Base-by-base conservation (phyloP, 2,797 vertebrate genomes). In the Danionella dracula region DNA sequence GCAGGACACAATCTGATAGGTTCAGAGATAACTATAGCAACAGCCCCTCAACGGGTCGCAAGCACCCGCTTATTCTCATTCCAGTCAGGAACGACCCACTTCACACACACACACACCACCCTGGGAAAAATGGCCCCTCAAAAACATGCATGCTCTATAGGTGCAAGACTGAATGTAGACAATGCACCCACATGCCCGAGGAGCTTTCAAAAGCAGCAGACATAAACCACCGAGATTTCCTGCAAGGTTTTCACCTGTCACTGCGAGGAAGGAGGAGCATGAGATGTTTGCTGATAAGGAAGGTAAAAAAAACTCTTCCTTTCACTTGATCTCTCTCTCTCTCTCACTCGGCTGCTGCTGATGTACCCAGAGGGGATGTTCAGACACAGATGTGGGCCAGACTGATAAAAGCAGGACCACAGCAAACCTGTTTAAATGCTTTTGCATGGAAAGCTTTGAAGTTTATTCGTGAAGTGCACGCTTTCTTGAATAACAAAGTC, bases 51-150 rank as follows among this genome's bases (percentile, higher is more conserved):
- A 7, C 10, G 50, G 29, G 64, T 50, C 45, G 19, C 34, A 49
- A 41, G 35, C 46, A 56, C 46, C 67, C 66, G 40, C 56, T 75
- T 73, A 84, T 89, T 89, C 82, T 85, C 82, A 89, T 89, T 89
- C 88, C 79, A 84, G 87, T 90, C 88, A 88, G 85, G 84, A 82
- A 83, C 87, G 85, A 86, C 85, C 86, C 85, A 89, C 86, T 86
- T 90, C 78, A 83, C 83, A 50, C 16, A 68, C 78, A 83, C 83
- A 50, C 21, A 68, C 21, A 68, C 80, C 80, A 78, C 84, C 80
- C 79, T 84, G 78, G 76, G 78, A 80, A 80, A 79, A 80, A 57
- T 17, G 19, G 55, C 77, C 76, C 58, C 72, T 62, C 62, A 69
- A 75, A 67, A 70, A 59, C 34, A 69, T 53, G 59, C 78, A 80